Percentiles rank a stretch among this genome's conserved stretches.
These are phyloP conservation scores for Eolophus roseicapilla DNA, from an alignment of 2,113 vertebrate genomes.

Conservation along the genomic window DNA sequence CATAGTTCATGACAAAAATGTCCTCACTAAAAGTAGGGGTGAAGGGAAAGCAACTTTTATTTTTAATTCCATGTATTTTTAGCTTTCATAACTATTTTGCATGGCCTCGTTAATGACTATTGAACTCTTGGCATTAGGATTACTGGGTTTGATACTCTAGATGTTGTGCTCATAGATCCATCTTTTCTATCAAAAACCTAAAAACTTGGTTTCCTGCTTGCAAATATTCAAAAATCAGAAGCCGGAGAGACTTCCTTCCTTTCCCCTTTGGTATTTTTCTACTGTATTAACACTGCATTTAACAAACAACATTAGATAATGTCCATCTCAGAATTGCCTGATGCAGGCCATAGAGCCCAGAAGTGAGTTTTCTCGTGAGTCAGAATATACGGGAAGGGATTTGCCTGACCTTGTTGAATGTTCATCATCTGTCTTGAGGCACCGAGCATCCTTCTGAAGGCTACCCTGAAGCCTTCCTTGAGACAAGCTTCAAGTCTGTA, in stretches of 20 bases:
- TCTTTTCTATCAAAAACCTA: not conserved
- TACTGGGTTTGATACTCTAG: not conserved
- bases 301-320: not conserved
- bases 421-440: not conserved
- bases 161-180: not conserved
- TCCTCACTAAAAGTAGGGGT: not conserved
- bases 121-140: not conserved
- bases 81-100: not conserved
- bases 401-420: not conserved
- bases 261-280: not conserved
- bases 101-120: not conserved
- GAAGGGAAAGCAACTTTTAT: not conserved
- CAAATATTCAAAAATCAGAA: not conserved
- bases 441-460: not conserved
- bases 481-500: not conserved
- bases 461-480: not conserved
- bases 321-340: slow-evolving; percentile 27
- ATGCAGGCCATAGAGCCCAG: not conserved
- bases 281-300: not conserved
- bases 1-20: not conserved
- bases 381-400: not conserved
- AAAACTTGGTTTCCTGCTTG: not conserved
- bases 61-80: not conserved
- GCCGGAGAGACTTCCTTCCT: not conserved
- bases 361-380: not conserved